Base-by-base conservation (phyloP, 1,140 invertebrate genomes). In the Aradophagus sp. region DNA sequence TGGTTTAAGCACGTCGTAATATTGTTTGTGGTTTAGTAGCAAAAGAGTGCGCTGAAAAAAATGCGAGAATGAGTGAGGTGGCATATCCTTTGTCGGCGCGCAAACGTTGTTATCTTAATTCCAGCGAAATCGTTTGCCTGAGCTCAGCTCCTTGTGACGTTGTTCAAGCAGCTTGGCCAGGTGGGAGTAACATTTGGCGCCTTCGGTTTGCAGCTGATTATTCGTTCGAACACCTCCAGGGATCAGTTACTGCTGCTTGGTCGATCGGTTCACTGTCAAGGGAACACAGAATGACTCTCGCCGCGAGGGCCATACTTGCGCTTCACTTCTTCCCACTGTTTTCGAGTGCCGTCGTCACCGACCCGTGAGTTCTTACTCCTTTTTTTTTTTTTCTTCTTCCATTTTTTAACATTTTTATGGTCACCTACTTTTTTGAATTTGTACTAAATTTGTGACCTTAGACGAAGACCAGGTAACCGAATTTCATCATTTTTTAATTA, bases 141-240 rank as follows among this genome's bases (percentile, higher is more conserved):
- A 66, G 47, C 58, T 66, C 61, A 69, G 55, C 75, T 63, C 68
- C 70, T 74, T 42, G 53, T 36, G 58, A 16, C 44, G 61, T 39
- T 70, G 53, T 77, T 65, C 56, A 53, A 70, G 56, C 20, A 77
- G 47, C 52, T n/a, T 62, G 38, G 8, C 31, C 42, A 42, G 72
- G 79, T 80, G 77, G 80, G 80, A 80, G 77, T 58, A 41, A 71
- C 70, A 73, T 76, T 80, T 77, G 71, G 70, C 69, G 70, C 59
- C 74, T 76, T 59, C n/a, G n/a, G 36, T 74, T 77, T 59, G 65
- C 72, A 58, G 58, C 42, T 67, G 77, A 80, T 80, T 80, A 72
- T 65, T 65, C 80, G 55, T 67, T 68, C 38, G 65, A 70, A 27
- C 53, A 59, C 50, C 61, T 73, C 53, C 36, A 72, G 61, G 44